Percentiles rank a stretch among this genome's conserved stretches.
phyloP scores from a whole-genome alignment of 2,113 vertebrate genomes.

The Tragulus kanchil region DNA sequence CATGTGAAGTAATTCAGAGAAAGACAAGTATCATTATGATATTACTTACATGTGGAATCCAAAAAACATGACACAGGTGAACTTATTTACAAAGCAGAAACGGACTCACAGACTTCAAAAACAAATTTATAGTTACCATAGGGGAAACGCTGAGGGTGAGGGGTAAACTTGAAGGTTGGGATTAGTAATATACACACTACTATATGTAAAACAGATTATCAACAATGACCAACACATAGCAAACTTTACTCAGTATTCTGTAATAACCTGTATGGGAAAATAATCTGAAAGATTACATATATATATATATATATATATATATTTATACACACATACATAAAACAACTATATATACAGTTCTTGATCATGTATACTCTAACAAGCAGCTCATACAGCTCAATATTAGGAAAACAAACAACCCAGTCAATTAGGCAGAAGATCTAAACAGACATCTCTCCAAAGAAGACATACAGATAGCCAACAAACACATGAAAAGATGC shows the following conservation, averaged over 20 bases:
- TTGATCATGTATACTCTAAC: background rate
- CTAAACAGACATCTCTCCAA: background rate
- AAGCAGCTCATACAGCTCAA: background rate
- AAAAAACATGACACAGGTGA: background rate
- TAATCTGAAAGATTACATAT: background rate
- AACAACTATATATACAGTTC: too few relatives aligned
- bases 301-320: too few relatives aligned
- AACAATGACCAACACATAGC: background rate
- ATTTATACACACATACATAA: too few relatives aligned
- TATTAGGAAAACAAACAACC: background rate
- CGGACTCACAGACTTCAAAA: background rate
- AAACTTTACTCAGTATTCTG: background rate
- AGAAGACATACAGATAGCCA: background rate
- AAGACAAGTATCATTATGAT: background rate
- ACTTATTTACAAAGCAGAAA: background rate
- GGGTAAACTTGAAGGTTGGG: background rate
- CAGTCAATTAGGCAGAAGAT: background rate
- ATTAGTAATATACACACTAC: background rate
- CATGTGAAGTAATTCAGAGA: background rate
- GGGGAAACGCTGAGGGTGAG: background rate
- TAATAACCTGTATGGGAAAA: background rate
- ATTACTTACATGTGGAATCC: background rate
- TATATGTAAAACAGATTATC: background rate
- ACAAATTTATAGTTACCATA: background rate
- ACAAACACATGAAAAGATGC: background rate